Evolutionary conservation across 2,797 vertebrate species (phyloP), one percentile per base, ranked within the genome.

Genomic region (Sebastes itinus): DNA sequence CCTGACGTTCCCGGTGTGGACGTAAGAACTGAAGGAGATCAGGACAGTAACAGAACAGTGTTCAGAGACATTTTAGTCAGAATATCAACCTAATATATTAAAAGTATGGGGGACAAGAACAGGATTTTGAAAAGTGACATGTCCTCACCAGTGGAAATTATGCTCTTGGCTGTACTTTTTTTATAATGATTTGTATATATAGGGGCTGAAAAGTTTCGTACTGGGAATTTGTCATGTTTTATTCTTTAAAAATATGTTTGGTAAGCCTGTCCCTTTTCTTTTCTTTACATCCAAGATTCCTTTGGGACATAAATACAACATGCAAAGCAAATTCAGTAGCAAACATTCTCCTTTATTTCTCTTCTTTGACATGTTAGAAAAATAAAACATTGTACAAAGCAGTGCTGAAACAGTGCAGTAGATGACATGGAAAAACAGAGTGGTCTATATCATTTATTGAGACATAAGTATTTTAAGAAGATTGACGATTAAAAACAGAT

Each of bases 331-430:
- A 68, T 77, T 82, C 28, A 88, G 80, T 79, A 91, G 84, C 72
- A 93, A 88, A 86, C 56, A 75, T 90, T 87, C 55, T 75, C 32
- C 78, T 95, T 96, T 95, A 68, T 87, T 89, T 82, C 55, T 78
- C 66, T 81, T 35, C 52, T 71, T 86, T 65, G 42, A 89, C 79
- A 91, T 74, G 84, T 84, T 80, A 86, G 70, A 89, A 90, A 94
- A 93, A 88, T 79, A 88, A 74, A 75, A 80, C 73, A 82, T 84
- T 84, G 83, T 72, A 87, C 82, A 86, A 87, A 82, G 72, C 68
- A 82, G 27, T n/a, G 78, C 78, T 82, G 58, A 75, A 88, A 86
- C 88, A 79, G 63, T 13, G 12, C 72, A 77, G 22, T 46, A 32
- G 72, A 85, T 78, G 35, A 81, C 80, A 78, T 72, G n/a, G 46